Evolutionary conservation across 2,113 vertebrate genomes (phyloP), one percentile per base, ranked within the genome.

Genomic region (Saccopteryx leptura): DNA sequence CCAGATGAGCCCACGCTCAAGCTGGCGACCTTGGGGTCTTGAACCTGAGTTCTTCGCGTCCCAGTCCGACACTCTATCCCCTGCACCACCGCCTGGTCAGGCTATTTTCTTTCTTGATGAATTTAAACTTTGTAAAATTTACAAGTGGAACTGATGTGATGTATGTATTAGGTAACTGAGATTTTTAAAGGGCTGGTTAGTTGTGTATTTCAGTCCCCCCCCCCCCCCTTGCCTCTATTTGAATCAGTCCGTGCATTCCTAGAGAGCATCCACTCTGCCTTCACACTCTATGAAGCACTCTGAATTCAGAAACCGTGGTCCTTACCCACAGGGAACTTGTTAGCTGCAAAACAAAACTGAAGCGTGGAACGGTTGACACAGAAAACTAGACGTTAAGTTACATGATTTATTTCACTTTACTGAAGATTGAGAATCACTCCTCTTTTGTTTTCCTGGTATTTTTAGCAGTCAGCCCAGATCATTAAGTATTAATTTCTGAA

Each of bases 101-200:
- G 39, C 39, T 39, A 39, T 39, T 39, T 39, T 39, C 39, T 39
- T 2, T 61, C n/a, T 87, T 80, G 66, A 21, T 90, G n/a, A 68
- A 52, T 92, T 89, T 65, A 83, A 93, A 66, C 15, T 80, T 89
- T 60, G 65, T 18, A 83, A 90, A 93, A 58, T 50, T 48, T 86
- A 52, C 28, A 81, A 66, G 60, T 19, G n/a, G 33, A 86, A 75
- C 61, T 63, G 56, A 56, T 60, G 50, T 52, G 31, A 63, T 18
- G 5, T 26, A 31, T 58, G 11, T 33, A 9, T 79, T 81, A 26
- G 46, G 14, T 88, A 66, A 75, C 52, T 33, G 33, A 58, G 31
- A 13, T 88, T 46, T 80, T 17, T 46, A 13, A 75, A 74, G 10
- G 0, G 0, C 31, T 65, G 33, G 21, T 90, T 71, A 12, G 68